Evolutionary conservation across 2,113 vertebrate genomes (phyloP).

Genomic region (Prunella fulvescens): DNA sequence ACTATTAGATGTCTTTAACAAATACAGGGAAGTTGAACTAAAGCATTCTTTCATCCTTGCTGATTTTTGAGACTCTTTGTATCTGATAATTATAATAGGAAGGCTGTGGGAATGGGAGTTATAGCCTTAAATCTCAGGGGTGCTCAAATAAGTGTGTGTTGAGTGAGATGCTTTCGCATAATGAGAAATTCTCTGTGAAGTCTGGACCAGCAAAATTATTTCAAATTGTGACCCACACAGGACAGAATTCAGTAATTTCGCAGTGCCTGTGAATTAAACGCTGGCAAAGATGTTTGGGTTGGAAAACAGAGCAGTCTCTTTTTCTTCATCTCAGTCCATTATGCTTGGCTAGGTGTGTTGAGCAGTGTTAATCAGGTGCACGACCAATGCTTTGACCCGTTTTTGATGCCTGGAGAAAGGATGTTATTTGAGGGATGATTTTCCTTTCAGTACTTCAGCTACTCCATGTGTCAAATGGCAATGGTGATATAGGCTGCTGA

Average conservation of each 20-base stretch:
- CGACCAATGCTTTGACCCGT: background rate
- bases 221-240: background rate
- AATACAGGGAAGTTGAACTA: background rate
- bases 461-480: background rate
- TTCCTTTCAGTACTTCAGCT: background rate
- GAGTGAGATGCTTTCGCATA: background rate
- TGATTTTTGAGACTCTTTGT: background rate
- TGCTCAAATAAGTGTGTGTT: background rate
- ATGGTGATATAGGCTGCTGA: background rate
- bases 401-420: background rate
- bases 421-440: background rate
- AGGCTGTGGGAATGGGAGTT: background rate
- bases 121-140: background rate
- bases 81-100: background rate
- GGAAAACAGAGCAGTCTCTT: background rate
- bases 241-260: background rate
- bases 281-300: background rate
- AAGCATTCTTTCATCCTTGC: background rate
- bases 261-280: background rate
- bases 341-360: background rate
- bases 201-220: background rate
- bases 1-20: background rate
- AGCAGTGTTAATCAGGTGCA: background rate
- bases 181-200: background rate
- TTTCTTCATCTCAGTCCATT: background rate